These are phyloP conservation scores for Chloebia gouldiae DNA, from an alignment of 2,113 vertebrate species.

Conservation along the genomic window DNA sequence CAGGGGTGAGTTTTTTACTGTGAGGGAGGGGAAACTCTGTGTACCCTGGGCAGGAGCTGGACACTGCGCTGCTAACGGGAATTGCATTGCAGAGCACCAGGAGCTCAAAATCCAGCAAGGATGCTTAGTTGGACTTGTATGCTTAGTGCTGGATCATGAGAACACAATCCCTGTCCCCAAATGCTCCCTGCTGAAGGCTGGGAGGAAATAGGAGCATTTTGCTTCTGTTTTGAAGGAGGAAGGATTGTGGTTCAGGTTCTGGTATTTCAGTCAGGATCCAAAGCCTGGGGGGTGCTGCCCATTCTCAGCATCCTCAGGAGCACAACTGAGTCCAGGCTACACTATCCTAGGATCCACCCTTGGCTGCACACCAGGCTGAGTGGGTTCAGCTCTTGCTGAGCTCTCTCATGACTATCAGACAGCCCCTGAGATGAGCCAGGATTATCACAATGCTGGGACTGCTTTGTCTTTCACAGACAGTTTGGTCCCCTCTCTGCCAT, in stretches of 20 bases:
- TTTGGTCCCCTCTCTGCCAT: not conserved
- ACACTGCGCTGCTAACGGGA: accelerated
- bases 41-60: not conserved
- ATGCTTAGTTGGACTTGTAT: too few species aligned
- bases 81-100: not conserved
- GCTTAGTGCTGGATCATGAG: not conserved
- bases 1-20: not conserved
- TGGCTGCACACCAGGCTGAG: not conserved
- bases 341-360: not conserved
- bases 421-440: not conserved
- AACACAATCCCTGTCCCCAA: not conserved
- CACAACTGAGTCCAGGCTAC: not conserved
- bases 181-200: not conserved
- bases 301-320: not conserved
- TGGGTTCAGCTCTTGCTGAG: not conserved
- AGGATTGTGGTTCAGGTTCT: not conserved
- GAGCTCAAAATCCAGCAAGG: not conserved
- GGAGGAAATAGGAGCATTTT: not conserved
- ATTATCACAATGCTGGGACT: not conserved
- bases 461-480: not conserved
- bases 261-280: not conserved
- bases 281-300: not conserved
- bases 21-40: not conserved
- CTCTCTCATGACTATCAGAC: not conserved
- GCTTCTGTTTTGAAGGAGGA: not conserved